Percentiles rank a stretch among this genome's conserved stretches.
phyloP scores from a whole-genome alignment of 2,797 vertebrate genomes.

The Paedocypris micromegethes region DNA sequence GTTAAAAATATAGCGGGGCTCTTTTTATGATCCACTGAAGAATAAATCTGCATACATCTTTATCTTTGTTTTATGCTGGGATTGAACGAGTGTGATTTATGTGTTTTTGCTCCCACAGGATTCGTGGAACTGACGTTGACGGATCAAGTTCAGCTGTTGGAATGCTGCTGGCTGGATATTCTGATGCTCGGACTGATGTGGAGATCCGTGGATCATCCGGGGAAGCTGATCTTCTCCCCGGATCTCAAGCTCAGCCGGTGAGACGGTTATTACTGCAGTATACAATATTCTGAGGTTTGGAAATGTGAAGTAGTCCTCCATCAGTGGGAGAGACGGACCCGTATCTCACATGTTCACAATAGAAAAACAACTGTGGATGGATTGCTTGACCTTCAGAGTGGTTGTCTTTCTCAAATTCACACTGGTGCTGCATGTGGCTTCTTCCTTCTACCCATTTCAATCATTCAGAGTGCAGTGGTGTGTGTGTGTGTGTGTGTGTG shows the following conservation, averaged over 20 bases:
- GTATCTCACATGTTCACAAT: slow-evolving; percentile 16
- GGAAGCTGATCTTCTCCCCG: slow-evolving; percentile 92
- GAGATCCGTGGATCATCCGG: slow-evolving; percentile 92
- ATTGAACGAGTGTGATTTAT: slow-evolving; percentile 1
- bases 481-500: slow-evolving; percentile 13
- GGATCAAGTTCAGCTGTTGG: slow-evolving; percentile 90
- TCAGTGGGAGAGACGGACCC: neutral
- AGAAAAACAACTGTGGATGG: neutral
- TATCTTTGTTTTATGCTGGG: no score
- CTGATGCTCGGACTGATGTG: slow-evolving; percentile 96
- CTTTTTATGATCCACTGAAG: no score
- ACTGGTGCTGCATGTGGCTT: no score
- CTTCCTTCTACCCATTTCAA: no score
- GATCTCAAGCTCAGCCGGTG: slow-evolving; percentile 92
- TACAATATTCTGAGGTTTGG: neutral
- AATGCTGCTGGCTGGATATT: slow-evolving; percentile 96
- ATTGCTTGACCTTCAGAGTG: slow-evolving; percentile 33
- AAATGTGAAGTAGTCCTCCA: neutral
- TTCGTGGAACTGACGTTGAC: slow-evolving; percentile 84
- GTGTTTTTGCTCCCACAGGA: slow-evolving; percentile 60
- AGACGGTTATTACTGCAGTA: neutral
- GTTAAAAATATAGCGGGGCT: no score
- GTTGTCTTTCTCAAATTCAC: neutral
- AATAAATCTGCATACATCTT: no score
- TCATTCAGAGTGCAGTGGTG: no score